Evolutionary conservation across 2,797 vertebrate species (phyloP).

Genomic region (Psittacula derbiana): DNA sequence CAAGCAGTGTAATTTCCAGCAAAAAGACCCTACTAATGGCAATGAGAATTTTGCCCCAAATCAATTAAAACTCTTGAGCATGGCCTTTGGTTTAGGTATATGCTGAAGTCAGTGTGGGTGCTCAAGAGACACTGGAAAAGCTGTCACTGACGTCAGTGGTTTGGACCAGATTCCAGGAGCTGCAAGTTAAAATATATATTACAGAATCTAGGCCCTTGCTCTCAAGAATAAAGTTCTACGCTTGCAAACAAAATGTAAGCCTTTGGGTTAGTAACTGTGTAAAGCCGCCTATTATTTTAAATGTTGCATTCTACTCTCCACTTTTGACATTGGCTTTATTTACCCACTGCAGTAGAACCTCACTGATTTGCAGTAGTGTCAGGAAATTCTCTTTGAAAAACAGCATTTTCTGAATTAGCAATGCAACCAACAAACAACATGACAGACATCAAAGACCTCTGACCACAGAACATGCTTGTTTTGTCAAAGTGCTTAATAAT

Average conservation of each 20-base stretch:
- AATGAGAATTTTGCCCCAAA: neutral
- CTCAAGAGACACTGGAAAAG: neutral
- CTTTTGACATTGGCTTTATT: conserved; percentile 40
- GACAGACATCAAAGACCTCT: conserved; percentile 34
- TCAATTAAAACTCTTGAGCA: neutral
- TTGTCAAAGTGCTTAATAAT: neutral
- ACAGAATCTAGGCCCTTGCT: neutral
- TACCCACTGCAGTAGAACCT: conserved; percentile 61
- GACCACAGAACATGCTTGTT: conserved; percentile 1
- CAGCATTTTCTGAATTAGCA: conserved; percentile 25
- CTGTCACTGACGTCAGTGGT: neutral
- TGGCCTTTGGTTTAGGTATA: neutral
- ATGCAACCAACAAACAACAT: conserved; percentile 13
- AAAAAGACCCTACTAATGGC: neutral
- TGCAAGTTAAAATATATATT: neutral
- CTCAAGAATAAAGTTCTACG: neutral
- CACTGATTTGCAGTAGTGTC: conserved; percentile 39
- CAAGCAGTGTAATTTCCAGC: neutral
- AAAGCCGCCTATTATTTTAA: neutral
- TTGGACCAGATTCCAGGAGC: neutral
- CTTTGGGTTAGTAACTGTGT: neutral
- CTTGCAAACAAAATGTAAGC: neutral
- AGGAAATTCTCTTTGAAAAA: conserved; percentile 30
- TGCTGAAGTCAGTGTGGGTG: neutral
- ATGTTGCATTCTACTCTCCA: conserved; percentile 34